Base-by-base conservation (phyloP, 1,140 invertebrate species). In the Nephila pilipes region DNA sequence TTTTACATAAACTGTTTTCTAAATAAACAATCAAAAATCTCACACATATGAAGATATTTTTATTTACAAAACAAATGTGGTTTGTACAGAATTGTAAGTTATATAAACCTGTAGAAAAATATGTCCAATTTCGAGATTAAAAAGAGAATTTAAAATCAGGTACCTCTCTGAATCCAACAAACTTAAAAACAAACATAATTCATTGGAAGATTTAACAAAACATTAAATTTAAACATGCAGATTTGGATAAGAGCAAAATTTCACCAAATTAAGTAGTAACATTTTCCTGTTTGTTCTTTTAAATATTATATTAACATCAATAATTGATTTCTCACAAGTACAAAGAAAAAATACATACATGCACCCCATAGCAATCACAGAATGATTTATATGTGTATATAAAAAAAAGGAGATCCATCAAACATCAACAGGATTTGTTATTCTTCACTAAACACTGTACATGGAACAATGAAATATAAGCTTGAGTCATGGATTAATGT, bases 21-120 rank as follows among this genome's bases (percentile, higher is more conserved):
- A 46, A 46, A 46, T 46, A 46, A 46, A 46, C 4, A 46, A 6
- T 10, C 6, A 46, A 46, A 46, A 46, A 46, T 46, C 46, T 46
- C 22, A 65, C 22, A 25, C 22, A 65, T 29, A 36, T 22, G 55
- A 87, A 87, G 22, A 29, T 18, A 36, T 22, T 88, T 88, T 88
- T 88, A 88, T 88, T 88, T 88, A 88, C 87, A 88, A 63, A 88
- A 88, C 65, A 88, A 69, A 54, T 55, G 29, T 25, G 54, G 16
- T 69, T 88, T 88, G 63, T 88, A 85, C 83, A 88, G 25, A 29
- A 69, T 22, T 55, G 25, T 25, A 55, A 54, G 46, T 55, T 25
- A 16, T 83, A 55, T 25, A 57, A 55, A 83, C 16, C 22, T 20
- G 81, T 83, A 83, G 54, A 83, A 83, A 83, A 83, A 32, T 75